Base-by-base conservation (phyloP, 2,797 vertebrate genomes). In the Enteromius treurensis region DNA sequence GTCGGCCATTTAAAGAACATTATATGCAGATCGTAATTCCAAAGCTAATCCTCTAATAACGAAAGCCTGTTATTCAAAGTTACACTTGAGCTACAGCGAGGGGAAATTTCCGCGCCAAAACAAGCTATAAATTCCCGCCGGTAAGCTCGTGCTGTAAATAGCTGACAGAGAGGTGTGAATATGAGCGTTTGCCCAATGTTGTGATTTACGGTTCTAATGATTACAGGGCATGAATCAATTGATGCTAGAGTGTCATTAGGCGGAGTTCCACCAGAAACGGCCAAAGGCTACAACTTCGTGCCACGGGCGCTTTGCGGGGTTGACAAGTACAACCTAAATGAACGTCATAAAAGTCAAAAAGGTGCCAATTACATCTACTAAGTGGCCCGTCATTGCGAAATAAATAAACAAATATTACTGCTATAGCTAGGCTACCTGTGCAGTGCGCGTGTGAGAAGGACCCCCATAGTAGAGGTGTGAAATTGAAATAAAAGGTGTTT, bases 301-400 rank as follows among this genome's bases (percentile, higher is more conserved):
- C 92, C 93, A 91, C 88, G 26, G 92, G 93, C 93, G 90, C 91
- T 94, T 93, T 94, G 92, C 91, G 91, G 92, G 76, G 92, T 92
- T 95, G 94, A 94, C 93, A 95, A 94, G 94, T 95, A 93, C 92
- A 92, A 93, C 93, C 92, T 94, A 95, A 95, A 95, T 94, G 90
- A 91, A 89, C 92, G 93, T 93, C 94, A 95, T 96, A 95, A 96
- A 95, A 95, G 93, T 95, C 92, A 93, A 94, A 95, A 95, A 94
- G 94, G 94, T 95, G 95, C 91, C 93, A 95, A 95, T 95, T 95
- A 95, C 95, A 94, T 91, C 91, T 90, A 79, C 79, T 94, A 93
- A 95, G 94, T 92, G 93, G 93, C 91, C 90, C 91, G 90, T 94
- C 91, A 93, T 90, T 91, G 91, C 86, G 89, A 91, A 91, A 88